These are phyloP conservation scores for Sesia apiformis DNA, from an alignment of 2,888 invertebrate genomes.

Conservation along the genomic window DNA sequence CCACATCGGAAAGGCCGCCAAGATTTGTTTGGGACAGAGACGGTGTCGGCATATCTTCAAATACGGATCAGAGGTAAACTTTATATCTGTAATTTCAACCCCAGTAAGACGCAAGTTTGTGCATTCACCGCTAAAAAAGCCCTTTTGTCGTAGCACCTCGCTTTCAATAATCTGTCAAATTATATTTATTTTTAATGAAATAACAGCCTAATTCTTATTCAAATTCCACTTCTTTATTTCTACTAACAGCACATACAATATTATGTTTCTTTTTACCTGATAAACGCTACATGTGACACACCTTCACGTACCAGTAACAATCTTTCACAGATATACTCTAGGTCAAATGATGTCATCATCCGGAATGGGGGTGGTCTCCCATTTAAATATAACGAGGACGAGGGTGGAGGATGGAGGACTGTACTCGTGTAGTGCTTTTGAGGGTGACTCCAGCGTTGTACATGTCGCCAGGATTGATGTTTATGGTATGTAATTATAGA, in stretches of 20 bases:
- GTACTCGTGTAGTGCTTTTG: conserved; percentile 73
- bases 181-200: no score
- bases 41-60: conserved; percentile 52
- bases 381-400: conserved; percentile 69
- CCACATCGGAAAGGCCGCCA: conserved; percentile 50
- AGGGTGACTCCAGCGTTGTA: conserved; percentile 41
- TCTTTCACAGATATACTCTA: conserved; percentile 39
- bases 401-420: conserved; percentile 76
- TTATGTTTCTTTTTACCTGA: no score
- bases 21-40: conserved; percentile 64
- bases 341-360: conserved; percentile 62
- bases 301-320: background rate
- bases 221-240: no score
- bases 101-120: no score
- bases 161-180: no score
- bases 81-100: no score
- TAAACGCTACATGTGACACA: background rate
- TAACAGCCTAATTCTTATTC: no score
- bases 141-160: no score
- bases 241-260: no score
- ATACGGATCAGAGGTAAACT: conserved; percentile 55
- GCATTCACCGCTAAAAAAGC: no score
- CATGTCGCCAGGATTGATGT: conserved; percentile 62
- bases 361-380: conserved; percentile 50
- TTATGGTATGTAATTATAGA: conserved; percentile 46